phyloP scores from a whole-genome alignment of 2,113 vertebrate species.

The Toxotes chatareus region DNA sequence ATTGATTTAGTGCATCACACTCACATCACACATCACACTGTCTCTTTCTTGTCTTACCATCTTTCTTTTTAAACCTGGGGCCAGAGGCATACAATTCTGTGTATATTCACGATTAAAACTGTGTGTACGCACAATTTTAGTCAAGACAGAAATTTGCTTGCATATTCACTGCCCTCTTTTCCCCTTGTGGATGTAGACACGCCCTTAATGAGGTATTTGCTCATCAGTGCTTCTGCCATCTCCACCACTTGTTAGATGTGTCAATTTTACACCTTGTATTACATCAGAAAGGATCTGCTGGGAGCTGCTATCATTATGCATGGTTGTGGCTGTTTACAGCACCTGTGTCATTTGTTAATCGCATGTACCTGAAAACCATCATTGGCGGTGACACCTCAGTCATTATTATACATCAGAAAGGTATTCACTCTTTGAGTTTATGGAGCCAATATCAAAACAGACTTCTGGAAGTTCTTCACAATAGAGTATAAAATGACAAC shows the following conservation, averaged over 20 bases:
- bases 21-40: conserved; percentile 1
- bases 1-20: conserved; percentile 22
- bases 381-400: not conserved
- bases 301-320: not conserved
- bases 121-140: not conserved
- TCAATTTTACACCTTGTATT: not conserved
- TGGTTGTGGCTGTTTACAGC: not conserved
- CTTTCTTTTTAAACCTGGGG: not conserved
- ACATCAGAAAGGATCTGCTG: not conserved
- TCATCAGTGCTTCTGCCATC: conserved; percentile 8
- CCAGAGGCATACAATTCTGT: not conserved
- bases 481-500: not conserved
- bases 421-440: not conserved
- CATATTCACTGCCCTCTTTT: not conserved
- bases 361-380: not conserved
- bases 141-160: not conserved
- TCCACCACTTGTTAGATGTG: conserved; percentile 25
- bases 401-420: not conserved
- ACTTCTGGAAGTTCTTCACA: not conserved
- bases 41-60: not conserved
- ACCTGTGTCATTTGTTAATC: not conserved
- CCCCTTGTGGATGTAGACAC: conserved; percentile 8
- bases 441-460: not conserved
- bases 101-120: not conserved
- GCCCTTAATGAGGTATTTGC: conserved; percentile 37